Base-by-base conservation (phyloP, 2,888 invertebrate species). In the Chymomyza caudatula region DNA sequence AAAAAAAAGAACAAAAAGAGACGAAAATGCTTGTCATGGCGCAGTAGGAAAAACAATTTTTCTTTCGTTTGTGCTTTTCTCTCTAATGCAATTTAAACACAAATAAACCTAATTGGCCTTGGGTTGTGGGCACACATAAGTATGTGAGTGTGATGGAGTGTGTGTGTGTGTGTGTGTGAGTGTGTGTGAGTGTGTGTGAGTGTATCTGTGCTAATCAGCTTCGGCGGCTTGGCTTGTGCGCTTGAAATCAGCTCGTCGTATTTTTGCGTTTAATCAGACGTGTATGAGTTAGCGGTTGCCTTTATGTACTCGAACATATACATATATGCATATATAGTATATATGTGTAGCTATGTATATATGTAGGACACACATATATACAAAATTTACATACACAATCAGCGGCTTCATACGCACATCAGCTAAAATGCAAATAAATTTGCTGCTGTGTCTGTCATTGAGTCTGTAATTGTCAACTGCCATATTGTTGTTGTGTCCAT, bases 361-460 rank as follows among this genome's bases (percentile, higher is more conserved):
- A 60, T 37, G 54, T 47, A 42, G 25, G 3, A 59, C 55, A 52
- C 55, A 64, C 59, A 66, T 43, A 13, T 52, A 43, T 43, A 42
- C 55, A 55, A 42, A 37, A 55, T 55, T 55, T 43, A 55, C 44
- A 43, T 43, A 23, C 3, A 57, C 23, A 44, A 57, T 57, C 57
- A 62, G 47, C 56, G 51, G 37, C 57, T 54, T 17, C n/a, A 17
- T 37, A 54, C 29, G n/a, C 13, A 59, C 67, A 59, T 67, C 73
- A 69, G 79, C 76, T 78, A 74, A 81, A 77, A 80, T 80, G 79
- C 77, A 81, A 80, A 80, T 80, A 80, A 78, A 80, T 80, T 80
- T 77, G 71, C 81, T 76, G 74, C 81, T 77, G 78, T 73, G 76
- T 78, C 80, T 79, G 83, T 79, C 80, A 78, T 80, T 79, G 77